These are phyloP conservation scores for Melanaphis sacchari DNA, from an alignment of 1,140 invertebrate species.

Conservation along the genomic window DNA sequence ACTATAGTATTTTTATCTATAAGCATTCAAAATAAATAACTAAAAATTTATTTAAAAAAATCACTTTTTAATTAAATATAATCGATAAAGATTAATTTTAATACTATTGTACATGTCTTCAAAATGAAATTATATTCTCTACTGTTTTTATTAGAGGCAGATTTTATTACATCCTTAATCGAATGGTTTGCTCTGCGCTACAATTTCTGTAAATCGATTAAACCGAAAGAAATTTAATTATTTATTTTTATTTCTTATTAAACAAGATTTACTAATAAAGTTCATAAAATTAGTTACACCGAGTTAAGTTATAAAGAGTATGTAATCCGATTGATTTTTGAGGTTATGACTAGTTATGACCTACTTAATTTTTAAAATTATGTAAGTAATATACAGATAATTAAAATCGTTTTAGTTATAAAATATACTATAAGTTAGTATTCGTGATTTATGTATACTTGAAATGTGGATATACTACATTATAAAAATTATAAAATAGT, in stretches of 20 bases:
- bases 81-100: background rate
- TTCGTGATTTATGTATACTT: background rate
- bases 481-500: background rate
- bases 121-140: background rate
- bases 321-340: background rate
- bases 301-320: background rate
- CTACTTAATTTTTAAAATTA: background rate
- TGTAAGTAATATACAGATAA: background rate
- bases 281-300: background rate
- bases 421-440: background rate
- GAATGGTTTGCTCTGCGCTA: background rate
- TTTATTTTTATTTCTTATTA: background rate
- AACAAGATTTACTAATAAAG: background rate
- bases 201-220: background rate
- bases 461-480: background rate
- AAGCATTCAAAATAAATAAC: background rate
- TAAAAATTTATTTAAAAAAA: background rate
- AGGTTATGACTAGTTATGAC: background rate
- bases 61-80: background rate
- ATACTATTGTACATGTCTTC: background rate
- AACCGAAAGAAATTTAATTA: background rate
- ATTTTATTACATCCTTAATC: background rate
- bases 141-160: background rate
- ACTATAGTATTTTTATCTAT: background rate
- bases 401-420: background rate